Conservation (phyloP, 1,140 invertebrate genomes). For the Drosophila cardini region DNA sequence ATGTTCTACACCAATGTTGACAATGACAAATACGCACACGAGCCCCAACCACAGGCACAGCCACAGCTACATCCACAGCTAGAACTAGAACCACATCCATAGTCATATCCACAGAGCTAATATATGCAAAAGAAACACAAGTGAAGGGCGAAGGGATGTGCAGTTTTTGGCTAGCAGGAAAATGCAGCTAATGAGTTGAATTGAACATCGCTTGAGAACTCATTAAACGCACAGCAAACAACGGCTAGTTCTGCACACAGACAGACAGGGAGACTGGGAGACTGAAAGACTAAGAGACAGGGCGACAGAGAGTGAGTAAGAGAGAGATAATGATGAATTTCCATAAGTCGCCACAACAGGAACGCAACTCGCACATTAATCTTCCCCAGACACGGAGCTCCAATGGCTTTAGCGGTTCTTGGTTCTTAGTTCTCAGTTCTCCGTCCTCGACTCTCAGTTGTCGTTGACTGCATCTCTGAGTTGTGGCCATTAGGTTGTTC, state of each 20-base stretch:
- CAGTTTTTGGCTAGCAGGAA: slow-evolving; percentile 74
- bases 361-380: slow-evolving; percentile 80
- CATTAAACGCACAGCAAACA: slow-evolving; percentile 65
- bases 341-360: slow-evolving; percentile 74
- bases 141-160: slow-evolving; percentile 55
- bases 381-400: slow-evolving; percentile 67
- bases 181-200: slow-evolving; percentile 80
- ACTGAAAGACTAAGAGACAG: not conserved
- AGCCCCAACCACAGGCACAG: slow-evolving; percentile 24
- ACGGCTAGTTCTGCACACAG: slow-evolving; percentile 15
- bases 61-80: slow-evolving; percentile 20
- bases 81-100: not conserved
- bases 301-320: not conserved
- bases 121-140: slow-evolving; percentile 45
- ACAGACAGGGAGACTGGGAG: not conserved
- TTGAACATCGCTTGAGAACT: slow-evolving; percentile 82
- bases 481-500: slow-evolving; percentile 50
- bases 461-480: slow-evolving; percentile 29
- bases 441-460: slow-evolving; percentile 15
- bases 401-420: slow-evolving; percentile 33
- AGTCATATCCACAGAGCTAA: slow-evolving; percentile 13
- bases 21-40: slow-evolving; percentile 84
- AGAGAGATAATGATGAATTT: slow-evolving; percentile 80
- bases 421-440: slow-evolving; percentile 16
- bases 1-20: slow-evolving; percentile 83